Evolutionary conservation across 2,113 vertebrate species (phyloP).

Genomic region (Odocoileus virginianus): DNA sequence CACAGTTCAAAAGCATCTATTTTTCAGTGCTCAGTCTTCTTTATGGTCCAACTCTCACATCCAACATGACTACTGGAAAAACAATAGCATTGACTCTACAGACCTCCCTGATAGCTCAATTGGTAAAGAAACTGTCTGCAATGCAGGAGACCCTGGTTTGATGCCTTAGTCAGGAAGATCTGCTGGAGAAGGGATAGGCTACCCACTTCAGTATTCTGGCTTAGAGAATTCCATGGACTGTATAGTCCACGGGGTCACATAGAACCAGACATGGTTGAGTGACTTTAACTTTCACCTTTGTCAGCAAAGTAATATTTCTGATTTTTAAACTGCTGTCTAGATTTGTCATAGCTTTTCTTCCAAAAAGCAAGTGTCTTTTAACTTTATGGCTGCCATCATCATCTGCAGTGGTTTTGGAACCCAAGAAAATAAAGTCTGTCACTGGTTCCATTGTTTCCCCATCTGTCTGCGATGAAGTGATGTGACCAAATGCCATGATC

Average conservation of each 20-base stretch:
- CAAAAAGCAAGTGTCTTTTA: background rate
- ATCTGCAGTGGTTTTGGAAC: background rate
- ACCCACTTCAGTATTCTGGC: background rate
- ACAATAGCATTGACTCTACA: background rate
- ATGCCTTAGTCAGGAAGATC: background rate
- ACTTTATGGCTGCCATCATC: background rate
- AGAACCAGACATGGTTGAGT: background rate
- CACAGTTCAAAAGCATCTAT: background rate
- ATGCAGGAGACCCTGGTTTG: background rate
- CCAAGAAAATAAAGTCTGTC: background rate
- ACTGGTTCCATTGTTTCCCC: background rate
- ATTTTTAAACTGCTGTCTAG: background rate
- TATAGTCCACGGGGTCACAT: background rate
- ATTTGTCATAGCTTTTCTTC: background rate
- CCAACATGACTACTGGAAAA: background rate
- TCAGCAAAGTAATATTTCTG: background rate
- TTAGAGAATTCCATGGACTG: background rate
- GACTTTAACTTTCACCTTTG: background rate
- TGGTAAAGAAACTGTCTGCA: background rate
- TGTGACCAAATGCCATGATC: background rate
- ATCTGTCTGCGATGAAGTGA: background rate
- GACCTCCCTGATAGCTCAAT: background rate
- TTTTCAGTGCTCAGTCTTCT: background rate
- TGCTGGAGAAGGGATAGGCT: background rate
- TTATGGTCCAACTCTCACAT: background rate